Percentiles rank a stretch among this genome's conserved stretches.
phyloP scores from a whole-genome alignment of 1,140 invertebrate genomes.

The Hyles vespertilio region DNA sequence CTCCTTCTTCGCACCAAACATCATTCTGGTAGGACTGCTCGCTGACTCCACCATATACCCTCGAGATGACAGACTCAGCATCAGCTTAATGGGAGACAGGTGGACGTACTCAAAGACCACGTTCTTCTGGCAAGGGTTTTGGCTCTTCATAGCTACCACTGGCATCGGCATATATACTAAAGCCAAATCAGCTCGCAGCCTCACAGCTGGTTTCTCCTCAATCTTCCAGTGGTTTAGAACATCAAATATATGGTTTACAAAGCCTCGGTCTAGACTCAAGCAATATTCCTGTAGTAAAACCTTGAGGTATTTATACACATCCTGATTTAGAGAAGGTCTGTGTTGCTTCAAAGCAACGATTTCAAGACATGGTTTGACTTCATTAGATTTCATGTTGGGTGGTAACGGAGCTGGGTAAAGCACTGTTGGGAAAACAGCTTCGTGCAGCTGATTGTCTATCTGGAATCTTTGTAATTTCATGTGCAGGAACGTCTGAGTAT shows the following conservation, averaged over 20 bases:
- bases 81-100: conserved; percentile 81
- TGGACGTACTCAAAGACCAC: conserved; percentile 81
- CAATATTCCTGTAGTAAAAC: conserved; percentile 83
- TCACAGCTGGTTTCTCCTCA: conserved; percentile 73
- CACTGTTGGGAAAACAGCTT: conserved; percentile 86
- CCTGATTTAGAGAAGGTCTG: conserved; percentile 75
- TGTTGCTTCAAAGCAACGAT: conserved; percentile 79
- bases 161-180: conserved; percentile 77
- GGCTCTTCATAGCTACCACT: conserved; percentile 64
- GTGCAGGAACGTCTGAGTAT: conserved; percentile 81
- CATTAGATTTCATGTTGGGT: conserved; percentile 45
- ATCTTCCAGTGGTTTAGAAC: conserved; percentile 76
- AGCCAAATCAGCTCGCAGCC: conserved; percentile 77
- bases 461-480: conserved; percentile 81
- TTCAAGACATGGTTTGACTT: conserved; percentile 82
- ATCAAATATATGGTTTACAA: conserved; percentile 80
- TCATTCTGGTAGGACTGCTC: conserved; percentile 54
- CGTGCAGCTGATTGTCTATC: conserved; percentile 87
- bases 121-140: conserved; percentile 49
- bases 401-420: conserved; percentile 78
- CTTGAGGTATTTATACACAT: conserved; percentile 83
- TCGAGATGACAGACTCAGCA: conserved; percentile 82
- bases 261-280: conserved; percentile 85
- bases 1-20: conserved; percentile 70
- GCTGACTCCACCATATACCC: conserved; percentile 72